These are phyloP conservation scores for Gymnoscelis rufifasciata DNA, from an alignment of 2,888 invertebrate genomes.

Conservation along the genomic window DNA sequence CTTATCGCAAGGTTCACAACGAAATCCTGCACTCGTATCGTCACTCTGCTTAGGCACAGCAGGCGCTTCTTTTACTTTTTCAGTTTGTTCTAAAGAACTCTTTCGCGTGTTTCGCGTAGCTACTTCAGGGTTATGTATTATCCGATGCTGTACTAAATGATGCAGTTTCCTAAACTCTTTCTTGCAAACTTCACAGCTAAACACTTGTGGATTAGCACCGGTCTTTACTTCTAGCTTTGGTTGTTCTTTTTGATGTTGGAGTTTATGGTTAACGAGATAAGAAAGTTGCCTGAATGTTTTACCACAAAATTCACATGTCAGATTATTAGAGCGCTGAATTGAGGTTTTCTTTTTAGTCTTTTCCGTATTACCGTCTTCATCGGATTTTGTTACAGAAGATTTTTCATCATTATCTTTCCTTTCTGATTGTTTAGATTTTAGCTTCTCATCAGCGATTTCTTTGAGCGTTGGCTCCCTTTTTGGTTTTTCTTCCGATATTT, in stretches of 20 bases:
- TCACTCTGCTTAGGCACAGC: conserved; percentile 42
- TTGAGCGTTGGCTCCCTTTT: conserved; percentile 13
- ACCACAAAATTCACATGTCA: conserved; percentile 68
- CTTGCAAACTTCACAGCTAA: conserved; percentile 68
- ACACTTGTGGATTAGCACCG: conserved; percentile 35
- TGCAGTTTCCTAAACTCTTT: conserved; percentile 72
- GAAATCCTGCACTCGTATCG: conserved; percentile 64
- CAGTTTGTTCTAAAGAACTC: conserved; percentile 56
- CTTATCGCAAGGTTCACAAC: conserved; percentile 74
- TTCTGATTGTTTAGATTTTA: conserved; percentile 1
- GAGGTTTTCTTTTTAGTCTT: conserved; percentile 36
- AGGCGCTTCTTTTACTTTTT: conserved; percentile 45
- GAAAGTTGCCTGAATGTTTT: conserved; percentile 71
- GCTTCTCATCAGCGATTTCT: conserved; percentile 15
- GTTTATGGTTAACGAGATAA: conserved; percentile 64
- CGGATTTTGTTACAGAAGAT: conserved; percentile 27
- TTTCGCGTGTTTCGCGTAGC: conserved; percentile 48
- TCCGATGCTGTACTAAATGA: conserved; percentile 70
- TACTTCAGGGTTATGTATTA: conserved; percentile 55
- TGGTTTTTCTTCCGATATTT: background rate
- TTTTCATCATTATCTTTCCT: conserved; percentile 14
- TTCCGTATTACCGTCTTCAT: conserved; percentile 31
- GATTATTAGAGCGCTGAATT: conserved; percentile 34
- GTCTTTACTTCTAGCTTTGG: conserved; percentile 37
- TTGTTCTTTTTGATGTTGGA: conserved; percentile 59